A percentile compares a stretch with the other conserved stretches of the same genome.
Evolutionary conservation across 2,797 vertebrate genomes (phyloP).

Genomic region (Fundulus diaphanus): DNA sequence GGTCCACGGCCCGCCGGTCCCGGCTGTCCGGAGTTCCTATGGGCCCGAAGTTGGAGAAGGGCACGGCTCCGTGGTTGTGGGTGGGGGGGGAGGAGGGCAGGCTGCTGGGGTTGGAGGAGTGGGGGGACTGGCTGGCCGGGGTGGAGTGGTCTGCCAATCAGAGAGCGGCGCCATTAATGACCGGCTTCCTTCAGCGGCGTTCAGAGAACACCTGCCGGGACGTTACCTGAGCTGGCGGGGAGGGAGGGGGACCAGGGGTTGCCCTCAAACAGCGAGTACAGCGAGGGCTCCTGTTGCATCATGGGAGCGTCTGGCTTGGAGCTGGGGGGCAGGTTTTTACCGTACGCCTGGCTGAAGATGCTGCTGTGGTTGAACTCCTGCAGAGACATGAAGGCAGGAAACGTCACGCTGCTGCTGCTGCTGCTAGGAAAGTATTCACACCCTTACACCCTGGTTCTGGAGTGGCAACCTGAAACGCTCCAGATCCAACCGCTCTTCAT

Average conservation of each 20-base stretch:
- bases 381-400: conserved; percentile 22
- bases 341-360: conserved; percentile 96
- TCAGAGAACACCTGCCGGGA: background rate
- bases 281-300: conserved; percentile 93
- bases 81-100: conserved; percentile 97
- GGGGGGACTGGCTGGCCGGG: conserved; percentile 98
- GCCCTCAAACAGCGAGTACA: conserved; percentile 96
- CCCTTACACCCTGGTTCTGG: background rate
- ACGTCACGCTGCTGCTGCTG: too few species aligned
- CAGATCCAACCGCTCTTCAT: too few species aligned
- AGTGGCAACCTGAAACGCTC: too few species aligned
- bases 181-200: rapidly evolving
- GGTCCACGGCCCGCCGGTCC: conserved; percentile 89
- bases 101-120: conserved; percentile 98
- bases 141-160: conserved; percentile 93
- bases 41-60: conserved; percentile 96
- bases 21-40: conserved; percentile 95
- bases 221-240: conserved; percentile 94
- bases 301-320: conserved; percentile 87
- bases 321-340: conserved; percentile 88
- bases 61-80: conserved; percentile 91
- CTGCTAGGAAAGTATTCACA: too few species aligned
- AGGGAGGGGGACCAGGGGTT: conserved; percentile 97
- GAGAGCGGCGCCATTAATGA: conserved; percentile 18
- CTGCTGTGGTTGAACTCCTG: conserved; percentile 94